phyloP scores from a whole-genome alignment of 2,797 vertebrate species.

The Prionace glauca region DNA sequence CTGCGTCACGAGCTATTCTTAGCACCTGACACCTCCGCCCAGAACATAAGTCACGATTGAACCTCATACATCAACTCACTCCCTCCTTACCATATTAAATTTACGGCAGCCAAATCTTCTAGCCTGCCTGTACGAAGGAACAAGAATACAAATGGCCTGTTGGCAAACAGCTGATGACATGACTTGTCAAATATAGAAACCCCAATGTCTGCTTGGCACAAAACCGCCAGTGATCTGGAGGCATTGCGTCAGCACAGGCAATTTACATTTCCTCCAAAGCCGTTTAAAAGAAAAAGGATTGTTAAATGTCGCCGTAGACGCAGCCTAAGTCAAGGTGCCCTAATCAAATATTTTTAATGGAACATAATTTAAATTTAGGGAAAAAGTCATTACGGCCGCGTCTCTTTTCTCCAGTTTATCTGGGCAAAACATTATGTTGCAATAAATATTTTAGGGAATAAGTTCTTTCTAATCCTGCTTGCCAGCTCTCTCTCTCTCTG shows the following conservation, averaged over 20 bases:
- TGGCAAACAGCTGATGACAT: conserved; percentile 5
- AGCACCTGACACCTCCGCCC: conserved; percentile 35
- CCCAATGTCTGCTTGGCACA: conserved; percentile 31
- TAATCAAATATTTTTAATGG: conserved; percentile 36
- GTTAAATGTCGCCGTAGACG: conserved; percentile 16
- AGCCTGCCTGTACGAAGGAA: background rate
- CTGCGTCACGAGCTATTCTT: conserved; percentile 34
- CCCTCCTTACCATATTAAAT: conserved; percentile 4
- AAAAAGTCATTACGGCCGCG: background rate
- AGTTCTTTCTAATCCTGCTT: background rate
- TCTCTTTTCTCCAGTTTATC: conserved; percentile 33
- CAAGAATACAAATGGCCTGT: conserved; percentile 17
- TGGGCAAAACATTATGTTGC: conserved; percentile 29
- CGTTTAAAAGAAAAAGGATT: background rate
- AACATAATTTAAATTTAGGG: background rate
- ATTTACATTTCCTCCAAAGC: conserved; percentile 20
- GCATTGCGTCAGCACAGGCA: background rate
- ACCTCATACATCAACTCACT: conserved; percentile 19
- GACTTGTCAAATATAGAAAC: conserved; percentile 31
- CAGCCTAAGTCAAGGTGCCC: conserved; percentile 21
- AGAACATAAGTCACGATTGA: conserved; percentile 29
- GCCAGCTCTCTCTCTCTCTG: background rate
- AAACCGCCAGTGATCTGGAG: background rate
- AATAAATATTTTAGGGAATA: conserved; percentile 32
- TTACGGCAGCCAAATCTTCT: conserved; percentile 7